Percentiles rank a stretch among this genome's conserved stretches.
phyloP scores from a whole-genome alignment of 2,888 invertebrate genomes.

The Conchocele bisecta region DNA sequence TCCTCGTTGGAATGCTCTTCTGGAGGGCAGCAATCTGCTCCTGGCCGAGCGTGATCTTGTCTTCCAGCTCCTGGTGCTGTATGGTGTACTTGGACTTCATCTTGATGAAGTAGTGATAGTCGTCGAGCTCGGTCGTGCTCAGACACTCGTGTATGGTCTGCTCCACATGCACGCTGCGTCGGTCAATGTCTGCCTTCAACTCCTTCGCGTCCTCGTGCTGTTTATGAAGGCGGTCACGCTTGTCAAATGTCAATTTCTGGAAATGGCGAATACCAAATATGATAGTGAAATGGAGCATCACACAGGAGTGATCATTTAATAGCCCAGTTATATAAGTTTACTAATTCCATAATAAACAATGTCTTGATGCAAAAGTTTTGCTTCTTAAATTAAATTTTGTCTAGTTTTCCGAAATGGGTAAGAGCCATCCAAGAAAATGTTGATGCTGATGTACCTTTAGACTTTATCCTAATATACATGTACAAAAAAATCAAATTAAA shows the following conservation, averaged over 20 bases:
- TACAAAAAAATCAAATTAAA: too few species aligned
- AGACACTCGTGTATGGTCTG: constrained; percentile 89
- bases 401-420: too few species aligned
- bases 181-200: constrained; percentile 91
- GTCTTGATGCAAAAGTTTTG: too few species aligned
- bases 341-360: too few species aligned
- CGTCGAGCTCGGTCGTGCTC: constrained; percentile 87
- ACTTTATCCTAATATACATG: too few species aligned
- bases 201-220: constrained; percentile 93
- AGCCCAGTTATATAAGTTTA: too few species aligned
- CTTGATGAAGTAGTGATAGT: constrained; percentile 92
- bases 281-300: too few species aligned
- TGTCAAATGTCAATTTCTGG: constrained; percentile 83
- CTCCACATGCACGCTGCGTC: constrained; percentile 88
- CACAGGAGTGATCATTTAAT: too few species aligned
- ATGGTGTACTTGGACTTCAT: constrained; percentile 94
- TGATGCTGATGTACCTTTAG: too few species aligned
- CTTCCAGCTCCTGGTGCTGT: constrained; percentile 91
- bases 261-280: constrained; percentile 38
- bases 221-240: constrained; percentile 89
- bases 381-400: too few species aligned
- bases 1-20: constrained; percentile 84
- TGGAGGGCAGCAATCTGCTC: constrained; percentile 90
- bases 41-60: constrained; percentile 91
- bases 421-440: too few species aligned